Evolutionary conservation across 2,888 invertebrate genomes (phyloP).

Genomic region (Candidula unifasciata): DNA sequence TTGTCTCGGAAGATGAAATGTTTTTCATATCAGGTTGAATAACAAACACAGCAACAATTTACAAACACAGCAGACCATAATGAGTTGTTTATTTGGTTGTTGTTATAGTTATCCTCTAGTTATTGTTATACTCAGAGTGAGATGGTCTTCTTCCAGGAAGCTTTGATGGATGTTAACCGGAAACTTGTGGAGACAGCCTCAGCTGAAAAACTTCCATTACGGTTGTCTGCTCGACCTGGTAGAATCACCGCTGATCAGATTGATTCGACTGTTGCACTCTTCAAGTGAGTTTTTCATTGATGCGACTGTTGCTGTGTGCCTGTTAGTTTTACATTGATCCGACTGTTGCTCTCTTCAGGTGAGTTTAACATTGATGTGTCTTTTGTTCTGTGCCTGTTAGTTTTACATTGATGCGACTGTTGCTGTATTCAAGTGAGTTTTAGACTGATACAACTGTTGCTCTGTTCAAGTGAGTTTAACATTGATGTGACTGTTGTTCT

Average conservation of each 20-base stretch:
- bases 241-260: conserved; percentile 68
- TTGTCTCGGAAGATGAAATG: too few relatives aligned
- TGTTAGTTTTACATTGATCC: neutral
- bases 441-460: neutral
- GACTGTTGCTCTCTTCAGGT: neutral
- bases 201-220: conserved; percentile 69
- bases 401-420: neutral
- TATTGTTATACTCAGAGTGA: too few relatives aligned
- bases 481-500: neutral
- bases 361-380: too few relatives aligned
- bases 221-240: conserved; percentile 67
- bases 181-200: conserved; percentile 73
- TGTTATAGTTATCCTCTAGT: too few relatives aligned
- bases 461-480: neutral
- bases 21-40: too few relatives aligned
- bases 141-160: conserved; percentile 69
- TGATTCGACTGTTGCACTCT: conserved; percentile 63
- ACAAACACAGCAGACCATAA: too few relatives aligned
- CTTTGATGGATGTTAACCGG: conserved; percentile 75
- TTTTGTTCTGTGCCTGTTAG: neutral
- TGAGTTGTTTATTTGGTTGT: too few relatives aligned
- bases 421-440: neutral
- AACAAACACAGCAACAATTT: too few relatives aligned
- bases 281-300: conserved; percentile 61
- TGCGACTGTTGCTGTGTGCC: neutral